Percentiles rank a stretch among this genome's conserved stretches.
Evolutionary conservation across 2,888 invertebrate species (phyloP).

Genomic region (Temnothorax rugatulus): DNA sequence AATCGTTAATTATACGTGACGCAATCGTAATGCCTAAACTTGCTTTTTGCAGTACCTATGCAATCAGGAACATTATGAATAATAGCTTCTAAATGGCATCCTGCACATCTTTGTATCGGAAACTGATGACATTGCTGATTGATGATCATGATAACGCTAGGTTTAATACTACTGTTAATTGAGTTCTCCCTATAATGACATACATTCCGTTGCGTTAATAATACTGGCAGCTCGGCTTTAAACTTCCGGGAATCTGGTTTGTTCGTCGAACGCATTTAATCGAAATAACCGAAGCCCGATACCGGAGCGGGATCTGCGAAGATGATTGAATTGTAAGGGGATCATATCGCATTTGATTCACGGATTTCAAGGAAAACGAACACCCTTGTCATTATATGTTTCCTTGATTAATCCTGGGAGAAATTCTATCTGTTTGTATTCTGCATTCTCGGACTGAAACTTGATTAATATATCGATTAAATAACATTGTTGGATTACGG

Average conservation of each 20-base stretch:
- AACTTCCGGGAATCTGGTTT: slow-evolving; percentile 36
- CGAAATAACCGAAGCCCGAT: slow-evolving; percentile 37
- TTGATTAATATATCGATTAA: slow-evolving; percentile 14
- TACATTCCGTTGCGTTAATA: slow-evolving; percentile 6
- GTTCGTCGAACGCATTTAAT: slow-evolving; percentile 35
- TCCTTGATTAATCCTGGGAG: background rate
- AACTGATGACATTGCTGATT: slow-evolving; percentile 27
- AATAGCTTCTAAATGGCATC: slow-evolving; percentile 19
- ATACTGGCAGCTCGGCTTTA: slow-evolving; percentile 45
- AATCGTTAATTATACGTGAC: background rate
- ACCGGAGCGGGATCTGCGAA: slow-evolving; percentile 1
- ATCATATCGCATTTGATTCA: slow-evolving; percentile 18
- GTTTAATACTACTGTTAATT: slow-evolving; percentile 42
- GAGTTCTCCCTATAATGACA: slow-evolving; percentile 5
- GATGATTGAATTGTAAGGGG: slow-evolving; percentile 37
- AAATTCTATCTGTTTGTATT: slow-evolving; percentile 16
- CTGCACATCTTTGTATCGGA: background rate
- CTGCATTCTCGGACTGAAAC: background rate
- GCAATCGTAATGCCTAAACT: background rate
- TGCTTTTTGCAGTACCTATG: background rate
- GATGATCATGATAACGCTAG: background rate
- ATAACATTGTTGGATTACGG: background rate
- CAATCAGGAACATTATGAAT: background rate
- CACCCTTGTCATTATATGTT: background rate
- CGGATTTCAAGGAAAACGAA: slow-evolving; percentile 16